A percentile compares a stretch with the other conserved stretches of the same genome.
These are phyloP conservation scores for Salarias fasciatus DNA, from an alignment of 2,797 vertebrate species.

Conservation along the genomic window DNA sequence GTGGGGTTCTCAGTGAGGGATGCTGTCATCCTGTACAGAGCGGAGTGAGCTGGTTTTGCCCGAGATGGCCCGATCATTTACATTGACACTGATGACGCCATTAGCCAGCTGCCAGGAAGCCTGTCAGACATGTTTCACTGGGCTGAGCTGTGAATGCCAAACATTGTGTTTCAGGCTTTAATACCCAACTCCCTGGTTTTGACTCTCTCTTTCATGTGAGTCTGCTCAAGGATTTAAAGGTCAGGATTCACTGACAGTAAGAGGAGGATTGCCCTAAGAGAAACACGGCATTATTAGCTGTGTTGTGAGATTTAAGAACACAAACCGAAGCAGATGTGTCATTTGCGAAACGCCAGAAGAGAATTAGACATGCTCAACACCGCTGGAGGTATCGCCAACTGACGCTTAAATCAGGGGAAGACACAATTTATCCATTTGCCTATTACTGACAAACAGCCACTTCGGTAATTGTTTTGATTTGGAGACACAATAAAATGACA, in stretches of 20 bases:
- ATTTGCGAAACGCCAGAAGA: slow-evolving; percentile 56
- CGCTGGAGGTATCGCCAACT: slow-evolving; percentile 24
- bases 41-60: slow-evolving; percentile 59
- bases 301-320: slow-evolving; percentile 20
- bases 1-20: slow-evolving; percentile 60
- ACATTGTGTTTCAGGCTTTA: slow-evolving; percentile 7
- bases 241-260: slow-evolving; percentile 35
- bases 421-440: slow-evolving; percentile 22
- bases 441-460: slow-evolving; percentile 26
- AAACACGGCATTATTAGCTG: slow-evolving; percentile 43
- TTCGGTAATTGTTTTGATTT: slow-evolving; percentile 25
- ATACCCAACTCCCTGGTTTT: slow-evolving; percentile 12
- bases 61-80: slow-evolving; percentile 73
- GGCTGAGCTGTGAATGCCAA: slow-evolving; percentile 10
- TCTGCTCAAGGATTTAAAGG: slow-evolving; percentile 49
- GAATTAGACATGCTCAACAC: slow-evolving; percentile 30
- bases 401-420: slow-evolving; percentile 27
- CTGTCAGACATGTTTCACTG: slow-evolving; percentile 65
- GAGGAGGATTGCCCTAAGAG: slow-evolving; percentile 34
- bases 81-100: slow-evolving; percentile 75
- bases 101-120: slow-evolving; percentile 75
- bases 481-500: slow-evolving; percentile 17
- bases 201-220: slow-evolving; percentile 30
- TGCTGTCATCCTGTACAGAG: slow-evolving; percentile 53
- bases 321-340: slow-evolving; percentile 41